Percentiles rank a stretch among this genome's conserved stretches.
Conservation (phyloP, 2,113 vertebrate genomes). For the Heptranchias perlo region DNA sequence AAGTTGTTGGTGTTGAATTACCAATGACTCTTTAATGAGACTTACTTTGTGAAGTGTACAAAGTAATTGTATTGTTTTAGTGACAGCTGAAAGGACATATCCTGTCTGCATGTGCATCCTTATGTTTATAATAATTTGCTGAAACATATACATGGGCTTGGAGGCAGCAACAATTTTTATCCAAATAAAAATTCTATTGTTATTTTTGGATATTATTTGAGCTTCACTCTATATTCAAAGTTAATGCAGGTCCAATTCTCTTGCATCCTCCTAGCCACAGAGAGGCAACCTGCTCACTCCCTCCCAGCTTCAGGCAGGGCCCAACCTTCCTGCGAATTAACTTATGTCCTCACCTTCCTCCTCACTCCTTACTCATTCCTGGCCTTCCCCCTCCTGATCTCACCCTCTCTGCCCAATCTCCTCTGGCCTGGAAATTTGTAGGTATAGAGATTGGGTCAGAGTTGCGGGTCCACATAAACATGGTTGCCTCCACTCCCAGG, state of each 20-base stretch:
- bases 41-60: not conserved
- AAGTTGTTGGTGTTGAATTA: too few relatives aligned
- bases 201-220: not conserved
- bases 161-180: not conserved
- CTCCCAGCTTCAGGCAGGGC: not conserved
- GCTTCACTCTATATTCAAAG: not conserved
- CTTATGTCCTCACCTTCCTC: not conserved
- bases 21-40: not conserved
- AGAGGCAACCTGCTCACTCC: not conserved
- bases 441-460: not conserved
- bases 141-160: not conserved
- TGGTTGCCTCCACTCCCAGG: not conserved
- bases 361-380: not conserved
- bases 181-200: not conserved
- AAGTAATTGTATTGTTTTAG: not conserved
- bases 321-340: not conserved
- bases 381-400: not conserved
- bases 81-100: not conserved
- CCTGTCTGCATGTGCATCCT: not conserved
- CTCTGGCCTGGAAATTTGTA: not conserved
- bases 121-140: not conserved
- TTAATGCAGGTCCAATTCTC: too few relatives aligned
- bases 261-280: too few relatives aligned
- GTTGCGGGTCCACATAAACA: not conserved
- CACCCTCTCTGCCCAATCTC: not conserved